phyloP scores from a whole-genome alignment of 2,113 vertebrate species.

The Petaurus breviceps region DNA sequence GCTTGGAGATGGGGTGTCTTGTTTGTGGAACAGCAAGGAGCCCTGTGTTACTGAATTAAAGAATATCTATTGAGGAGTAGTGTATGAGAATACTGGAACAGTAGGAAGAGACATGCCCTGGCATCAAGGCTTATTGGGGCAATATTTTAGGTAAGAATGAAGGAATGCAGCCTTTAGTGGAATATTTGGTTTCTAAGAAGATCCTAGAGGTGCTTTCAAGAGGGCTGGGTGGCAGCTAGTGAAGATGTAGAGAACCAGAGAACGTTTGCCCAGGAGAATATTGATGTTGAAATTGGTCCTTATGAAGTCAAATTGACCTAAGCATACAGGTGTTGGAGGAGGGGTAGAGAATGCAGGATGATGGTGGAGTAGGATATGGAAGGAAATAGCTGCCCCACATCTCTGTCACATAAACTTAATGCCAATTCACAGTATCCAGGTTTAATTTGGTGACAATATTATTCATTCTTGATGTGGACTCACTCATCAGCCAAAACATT shows the following conservation, averaged over 20 bases:
- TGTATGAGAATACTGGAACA: not conserved
- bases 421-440: not conserved
- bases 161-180: not conserved
- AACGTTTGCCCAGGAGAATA: not conserved
- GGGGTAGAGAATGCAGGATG: no score
- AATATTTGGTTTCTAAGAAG: not conserved
- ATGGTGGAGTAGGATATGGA: not conserved
- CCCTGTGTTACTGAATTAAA: not conserved
- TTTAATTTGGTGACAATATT: not conserved
- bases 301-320: not conserved
- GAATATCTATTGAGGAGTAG: no score
- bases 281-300: not conserved
- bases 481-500: not conserved
- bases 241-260: not conserved
- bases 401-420: not conserved
- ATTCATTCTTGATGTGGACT: not conserved
- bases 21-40: not conserved
- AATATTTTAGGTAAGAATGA: not conserved
- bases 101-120: not conserved
- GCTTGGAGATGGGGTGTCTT: not conserved
- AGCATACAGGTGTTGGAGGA: not conserved
- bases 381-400: not conserved
- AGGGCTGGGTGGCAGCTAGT: not conserved
- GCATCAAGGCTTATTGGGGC: not conserved
- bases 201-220: not conserved